Base-by-base conservation (phyloP, 2,888 invertebrate genomes). In the Sinhomidia bicolor region DNA sequence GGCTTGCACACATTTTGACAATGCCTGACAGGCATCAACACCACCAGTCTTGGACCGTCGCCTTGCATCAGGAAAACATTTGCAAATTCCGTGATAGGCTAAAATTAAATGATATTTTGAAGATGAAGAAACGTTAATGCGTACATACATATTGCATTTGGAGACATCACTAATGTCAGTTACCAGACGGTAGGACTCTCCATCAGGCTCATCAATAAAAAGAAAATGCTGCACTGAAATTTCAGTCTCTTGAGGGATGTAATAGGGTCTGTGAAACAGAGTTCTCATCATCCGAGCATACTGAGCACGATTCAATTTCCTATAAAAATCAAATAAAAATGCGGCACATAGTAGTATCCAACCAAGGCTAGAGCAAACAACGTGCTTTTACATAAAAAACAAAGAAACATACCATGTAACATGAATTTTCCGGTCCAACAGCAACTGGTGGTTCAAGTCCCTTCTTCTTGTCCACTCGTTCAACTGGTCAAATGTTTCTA, bases 71-170 rank as follows among this genome's bases (percentile, higher is more conserved):
- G 93, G 93, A 97, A 96, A 80, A 97, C 96, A 93, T 96, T 96
- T 92, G 96, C 96, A 93, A 97, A 97, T 93, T 97, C 97, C 12
- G 97, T 96, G 92, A 96, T 96, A 10, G 97, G 97, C 95, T 95
- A n/a, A n/a, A n/a, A n/a, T n/a, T n/a, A n/a, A n/a, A n/a, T n/a
- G n/a, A n/a, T n/a, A n/a, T n/a, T n/a, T n/a, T n/a, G n/a, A n/a
- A n/a, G n/a, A n/a, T n/a, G n/a, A n/a, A n/a, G n/a, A n/a, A n/a
- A n/a, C n/a, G n/a, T n/a, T n/a, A n/a, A n/a, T n/a, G n/a, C n/a
- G n/a, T n/a, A n/a, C n/a, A n/a, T n/a, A n/a, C n/a, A n/a, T n/a
- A n/a, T n/a, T n/a, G n/a, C n/a, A n/a, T n/a, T n/a, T n/a, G n/a
- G n/a, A n/a, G n/a, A 47, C 3, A 81, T 29, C 17, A 32, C 29